These are phyloP conservation scores for Caradrina kadenii DNA, from an alignment of 2,888 invertebrate species.

Conservation along the genomic window DNA sequence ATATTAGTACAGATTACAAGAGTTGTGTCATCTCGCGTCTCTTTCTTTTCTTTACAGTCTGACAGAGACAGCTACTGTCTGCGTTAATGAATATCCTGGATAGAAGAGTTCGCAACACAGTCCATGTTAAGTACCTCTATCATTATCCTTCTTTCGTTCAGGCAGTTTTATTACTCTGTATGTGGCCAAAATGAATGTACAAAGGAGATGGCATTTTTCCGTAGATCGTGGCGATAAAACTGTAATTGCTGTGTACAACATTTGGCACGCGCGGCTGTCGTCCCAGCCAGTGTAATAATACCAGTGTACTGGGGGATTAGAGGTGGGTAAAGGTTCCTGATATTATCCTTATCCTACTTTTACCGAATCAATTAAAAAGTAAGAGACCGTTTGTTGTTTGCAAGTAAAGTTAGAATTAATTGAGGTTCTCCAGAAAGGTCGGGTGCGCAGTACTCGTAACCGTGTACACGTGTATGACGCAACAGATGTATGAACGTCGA, in stretches of 20 bases:
- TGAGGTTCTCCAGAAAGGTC: too few species aligned
- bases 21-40: too few species aligned
- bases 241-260: conserved; percentile 50
- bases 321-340: not conserved
- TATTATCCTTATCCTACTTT: not conserved
- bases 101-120: too few species aligned
- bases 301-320: conserved; percentile 14
- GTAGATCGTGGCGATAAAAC: conserved; percentile 42
- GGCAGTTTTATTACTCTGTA: conserved; percentile 27
- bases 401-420: not conserved
- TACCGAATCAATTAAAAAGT: not conserved
- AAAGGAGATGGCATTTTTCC: conserved; percentile 42
- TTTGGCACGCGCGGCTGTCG: conserved; percentile 17
- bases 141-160: conserved; percentile 21
- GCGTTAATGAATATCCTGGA: too few species aligned
- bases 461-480: too few species aligned
- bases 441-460: too few species aligned
- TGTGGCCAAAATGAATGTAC: conserved; percentile 35
- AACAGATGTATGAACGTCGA: too few species aligned
- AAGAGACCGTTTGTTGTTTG: not conserved
- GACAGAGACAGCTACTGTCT: too few species aligned
- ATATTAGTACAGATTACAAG: too few species aligned
- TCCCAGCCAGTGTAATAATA: conserved; percentile 15
- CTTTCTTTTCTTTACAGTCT: too few species aligned
- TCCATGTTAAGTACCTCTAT: not conserved